A percentile compares a stretch with the other conserved stretches of the same genome.
Conservation (phyloP, 2,797 vertebrate species). For the Arvicola amphibius region DNA sequence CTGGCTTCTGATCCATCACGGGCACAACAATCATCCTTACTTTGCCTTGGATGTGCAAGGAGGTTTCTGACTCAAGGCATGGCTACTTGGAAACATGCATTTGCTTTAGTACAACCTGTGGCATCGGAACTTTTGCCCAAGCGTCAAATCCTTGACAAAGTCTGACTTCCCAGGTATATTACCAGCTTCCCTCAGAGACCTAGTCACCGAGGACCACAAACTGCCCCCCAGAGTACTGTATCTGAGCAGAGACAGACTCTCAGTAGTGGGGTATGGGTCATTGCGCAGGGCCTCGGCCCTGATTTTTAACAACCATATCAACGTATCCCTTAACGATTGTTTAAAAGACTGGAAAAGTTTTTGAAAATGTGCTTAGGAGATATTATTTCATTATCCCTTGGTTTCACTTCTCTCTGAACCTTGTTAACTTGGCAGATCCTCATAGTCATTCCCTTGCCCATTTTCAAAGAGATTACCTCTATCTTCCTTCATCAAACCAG, state of each 20-base stretch:
- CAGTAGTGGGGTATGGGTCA: not conserved
- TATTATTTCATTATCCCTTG: not conserved
- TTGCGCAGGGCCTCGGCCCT: not conserved
- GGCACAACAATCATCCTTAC: not conserved
- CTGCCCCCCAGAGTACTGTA: too few species aligned
- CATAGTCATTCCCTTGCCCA: too few species aligned
- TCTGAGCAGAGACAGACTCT: not conserved
- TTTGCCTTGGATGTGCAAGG: not conserved
- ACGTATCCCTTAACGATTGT: not conserved
- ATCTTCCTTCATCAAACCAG: too few species aligned
- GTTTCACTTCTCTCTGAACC: not conserved
- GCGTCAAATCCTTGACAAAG: not conserved
- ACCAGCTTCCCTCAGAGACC: not conserved
- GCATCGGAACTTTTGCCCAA: not conserved
- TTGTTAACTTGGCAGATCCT: not conserved
- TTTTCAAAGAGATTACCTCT: not conserved
- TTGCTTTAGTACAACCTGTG: not conserved
- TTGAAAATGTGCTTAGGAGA: not conserved
- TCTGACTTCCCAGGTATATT: not conserved
- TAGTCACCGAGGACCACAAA: not conserved
- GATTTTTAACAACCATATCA: not conserved
- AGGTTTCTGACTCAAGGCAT: not conserved
- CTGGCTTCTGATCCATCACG: not conserved
- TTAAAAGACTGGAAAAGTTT: not conserved
- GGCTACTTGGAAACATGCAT: not conserved